Evolutionary conservation across 2,888 invertebrate genomes (phyloP).

Genomic region (Nomada fabriciana): DNA sequence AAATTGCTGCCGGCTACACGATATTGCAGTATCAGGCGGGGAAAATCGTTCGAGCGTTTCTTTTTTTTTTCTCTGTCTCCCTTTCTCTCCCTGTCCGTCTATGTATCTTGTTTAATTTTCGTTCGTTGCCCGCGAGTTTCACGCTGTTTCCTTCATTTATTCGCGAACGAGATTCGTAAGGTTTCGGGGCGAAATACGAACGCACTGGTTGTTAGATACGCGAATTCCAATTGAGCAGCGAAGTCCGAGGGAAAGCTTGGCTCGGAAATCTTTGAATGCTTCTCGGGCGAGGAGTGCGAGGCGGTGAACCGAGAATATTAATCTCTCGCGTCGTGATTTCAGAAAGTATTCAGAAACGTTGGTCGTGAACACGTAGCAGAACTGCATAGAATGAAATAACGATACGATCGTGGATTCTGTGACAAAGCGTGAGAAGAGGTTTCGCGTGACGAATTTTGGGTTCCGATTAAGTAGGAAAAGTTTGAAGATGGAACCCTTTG

Average conservation of each 20-base stretch:
- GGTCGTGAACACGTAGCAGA: not conserved
- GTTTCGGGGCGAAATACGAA: constrained; percentile 2
- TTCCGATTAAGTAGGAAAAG: too few relatives aligned
- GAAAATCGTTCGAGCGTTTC: not conserved
- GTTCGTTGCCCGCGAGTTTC: not conserved
- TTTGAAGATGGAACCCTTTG: too few relatives aligned
- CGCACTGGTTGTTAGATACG: constrained; percentile 24
- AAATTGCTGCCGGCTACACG: constrained; percentile 29
- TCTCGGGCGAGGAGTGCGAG: not conserved
- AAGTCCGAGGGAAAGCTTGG: constrained; percentile 31
- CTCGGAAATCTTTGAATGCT: constrained; percentile 32
- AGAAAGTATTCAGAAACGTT: constrained; percentile 39
- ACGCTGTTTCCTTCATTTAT: constrained; percentile 43
- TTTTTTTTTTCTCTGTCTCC: not conserved
- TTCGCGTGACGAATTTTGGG: not conserved
- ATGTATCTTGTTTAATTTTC: not conserved
- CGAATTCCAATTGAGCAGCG: constrained; percentile 54
- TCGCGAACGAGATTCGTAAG: constrained; percentile 6
- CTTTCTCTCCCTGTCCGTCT: not conserved
- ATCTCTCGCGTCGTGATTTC: constrained; percentile 50
- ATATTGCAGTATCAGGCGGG: constrained; percentile 23
- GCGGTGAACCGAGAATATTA: constrained; percentile 54
- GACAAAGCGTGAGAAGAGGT: not conserved
- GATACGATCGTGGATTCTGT: constrained; percentile 8
- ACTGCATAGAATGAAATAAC: constrained; percentile 37